Evolutionary conservation across 2,797 vertebrate genomes (phyloP), one percentile per base, ranked within the genome.

Genomic region (Syndactyla subalaris): DNA sequence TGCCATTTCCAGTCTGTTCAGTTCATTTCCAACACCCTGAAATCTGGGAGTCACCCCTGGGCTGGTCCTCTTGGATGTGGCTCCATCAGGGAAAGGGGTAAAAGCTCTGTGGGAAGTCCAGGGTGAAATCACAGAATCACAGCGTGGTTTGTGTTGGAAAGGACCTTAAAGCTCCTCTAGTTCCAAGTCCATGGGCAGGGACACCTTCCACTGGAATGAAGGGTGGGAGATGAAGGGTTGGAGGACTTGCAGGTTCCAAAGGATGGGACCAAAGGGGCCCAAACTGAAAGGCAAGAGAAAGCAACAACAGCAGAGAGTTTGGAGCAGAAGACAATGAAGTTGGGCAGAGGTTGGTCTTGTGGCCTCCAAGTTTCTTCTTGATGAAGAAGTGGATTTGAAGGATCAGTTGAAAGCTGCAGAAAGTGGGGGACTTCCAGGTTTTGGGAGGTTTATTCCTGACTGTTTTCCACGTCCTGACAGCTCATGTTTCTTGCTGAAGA

Each of bases 1-100:
- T 48, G 38, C n/a, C 8, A 0, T n/a, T 34, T 55, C 39, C 15
- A 23, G 0, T 32, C 48, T 41, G 41, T 52, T 89, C 15, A 3
- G 49, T 24, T 68, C 2, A 0, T 20, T 59, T 54, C 36, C 26
- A 13, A 1, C 10, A 0, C 10, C 0, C 5, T 8, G 59, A 36
- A 54, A 67, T 41, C 3, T 14, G 39, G 3, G 58, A 38, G 29
- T 5, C 18, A 7, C 6, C 16, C 49, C 65, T 85, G 30, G 51
- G 41, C 58, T 88, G 34, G 10, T 12, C 2, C 41, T 41, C 14
- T 9, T 2, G 17, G 38, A 3, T 34, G 9, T 14, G 59, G 45
- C 12, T 86, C 30, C 21, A 1, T 20, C 26, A 62, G 41, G 54
- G 66, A 29, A 30, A 10, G 36, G 39, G 30, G 0, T 13, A 1